These are phyloP conservation scores for Cephus runcator DNA, from an alignment of 2,888 invertebrate genomes.

Conservation along the genomic window DNA sequence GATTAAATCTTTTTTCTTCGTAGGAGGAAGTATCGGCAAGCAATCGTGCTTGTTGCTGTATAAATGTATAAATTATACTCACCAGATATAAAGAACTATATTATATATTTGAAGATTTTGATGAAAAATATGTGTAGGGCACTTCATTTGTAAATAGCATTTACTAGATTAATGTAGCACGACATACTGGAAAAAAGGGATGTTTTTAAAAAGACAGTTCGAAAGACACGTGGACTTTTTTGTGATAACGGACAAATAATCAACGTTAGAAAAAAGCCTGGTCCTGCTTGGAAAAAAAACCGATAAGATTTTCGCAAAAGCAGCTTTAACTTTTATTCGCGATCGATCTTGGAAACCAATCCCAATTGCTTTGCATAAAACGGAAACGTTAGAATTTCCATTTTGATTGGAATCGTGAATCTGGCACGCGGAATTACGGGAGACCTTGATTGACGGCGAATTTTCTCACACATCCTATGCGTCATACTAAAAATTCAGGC, in stretches of 20 bases:
- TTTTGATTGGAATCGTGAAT: constrained; percentile 15
- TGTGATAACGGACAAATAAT: not conserved
- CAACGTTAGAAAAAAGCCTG: not conserved
- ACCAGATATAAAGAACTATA: not conserved
- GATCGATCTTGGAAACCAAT: not conserved
- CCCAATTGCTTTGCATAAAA: constrained; percentile 4
- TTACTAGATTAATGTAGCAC: not conserved
- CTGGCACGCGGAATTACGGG: constrained; percentile 16
- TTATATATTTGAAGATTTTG: not conserved
- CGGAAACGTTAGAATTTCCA: constrained; percentile 16
- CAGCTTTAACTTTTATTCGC: not conserved
- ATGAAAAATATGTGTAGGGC: not conserved
- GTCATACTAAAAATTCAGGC: not conserved
- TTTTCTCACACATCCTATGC: not conserved
- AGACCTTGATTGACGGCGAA: constrained; percentile 12
- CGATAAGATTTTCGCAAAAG: not conserved
- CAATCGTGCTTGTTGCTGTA: constrained; percentile 12
- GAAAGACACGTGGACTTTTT: not conserved
- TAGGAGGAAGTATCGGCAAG: not conserved
- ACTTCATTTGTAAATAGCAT: not conserved
- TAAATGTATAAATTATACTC: constrained; percentile 3
- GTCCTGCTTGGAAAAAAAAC: not conserved
- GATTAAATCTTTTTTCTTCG: not conserved
- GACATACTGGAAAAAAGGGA: not conserved
- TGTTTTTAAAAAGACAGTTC: not conserved